Base-by-base conservation (phyloP, 2,888 invertebrate genomes). In the Diadegma fenestrale region DNA sequence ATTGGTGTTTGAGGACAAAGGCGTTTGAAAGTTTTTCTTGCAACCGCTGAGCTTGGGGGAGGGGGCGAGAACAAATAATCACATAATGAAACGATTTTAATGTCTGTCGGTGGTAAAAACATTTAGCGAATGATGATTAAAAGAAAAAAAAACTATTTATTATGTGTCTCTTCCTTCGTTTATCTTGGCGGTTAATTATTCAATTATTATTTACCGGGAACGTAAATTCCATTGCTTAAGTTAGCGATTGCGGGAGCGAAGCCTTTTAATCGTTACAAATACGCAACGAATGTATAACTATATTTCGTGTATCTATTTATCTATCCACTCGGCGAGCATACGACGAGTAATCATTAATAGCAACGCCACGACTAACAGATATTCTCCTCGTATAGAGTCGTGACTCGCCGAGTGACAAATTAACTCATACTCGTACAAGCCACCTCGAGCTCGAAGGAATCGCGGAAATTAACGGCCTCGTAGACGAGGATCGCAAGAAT, bases 401-500 rank as follows among this genome's bases (percentile, higher is more conserved):
- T 51, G 63, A 43, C 63, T 51, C 33, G 68, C 37, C 63, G 37
- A 80, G 51, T 80, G 79, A 84, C 45, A 77, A 84, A 84, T 84
- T 84, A 83, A 80, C 72, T 45, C 76, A 43, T 51, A 71, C 76
- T 58, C 43, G 64, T 66, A 45, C 54, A 48, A 84, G 61, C 73
- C 64, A 12, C 48, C 14, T 43, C 26, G 41, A 17, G 41, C 45
- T 54, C 30, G n/a, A 43, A 77, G 66, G 54, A 77, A 80, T 80
- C 72, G 45, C 84, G 76, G 48, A 80, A 80, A 84, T 84, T 76
- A 76, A 76, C 54, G 54, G 43, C 69, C 69, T 76, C 75, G 76
- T 17, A n/a, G 12, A 7, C 22, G 30, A 41, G 26, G 43, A 54
- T 58, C 37, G 26, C n/a, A 43, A 61, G 33, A 75, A 43, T 75